These are phyloP conservation scores for Leptopilina myrica DNA, from an alignment of 2,888 invertebrate genomes.

Conservation along the genomic window DNA sequence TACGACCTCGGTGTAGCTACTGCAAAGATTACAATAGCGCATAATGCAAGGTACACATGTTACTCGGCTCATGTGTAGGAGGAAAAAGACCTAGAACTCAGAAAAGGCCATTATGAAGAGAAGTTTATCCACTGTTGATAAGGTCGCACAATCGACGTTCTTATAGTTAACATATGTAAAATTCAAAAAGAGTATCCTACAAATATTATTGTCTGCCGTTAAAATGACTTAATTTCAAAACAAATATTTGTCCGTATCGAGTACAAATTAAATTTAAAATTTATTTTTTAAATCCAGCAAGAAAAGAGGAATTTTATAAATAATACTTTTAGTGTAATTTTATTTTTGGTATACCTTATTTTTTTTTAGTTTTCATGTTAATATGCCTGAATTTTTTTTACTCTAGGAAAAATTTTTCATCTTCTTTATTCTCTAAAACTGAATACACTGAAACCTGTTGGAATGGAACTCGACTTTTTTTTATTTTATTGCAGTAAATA, in stretches of 20 bases:
- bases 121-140: slow-evolving; percentile 30
- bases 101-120: slow-evolving; percentile 14
- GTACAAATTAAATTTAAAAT: background rate
- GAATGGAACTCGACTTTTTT: too few species aligned
- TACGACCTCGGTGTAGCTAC: slow-evolving; percentile 19
- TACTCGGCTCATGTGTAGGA: background rate
- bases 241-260: background rate
- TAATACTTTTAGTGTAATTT: too few species aligned
- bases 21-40: slow-evolving; percentile 32
- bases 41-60: slow-evolving; percentile 8
- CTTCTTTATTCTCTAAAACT: too few species aligned
- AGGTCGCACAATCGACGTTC: background rate
- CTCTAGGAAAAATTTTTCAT: too few species aligned
- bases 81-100: slow-evolving; percentile 32
- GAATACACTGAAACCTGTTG: too few species aligned
- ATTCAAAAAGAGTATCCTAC: background rate
- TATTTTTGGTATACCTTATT: too few species aligned
- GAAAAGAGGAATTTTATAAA: too few species aligned
- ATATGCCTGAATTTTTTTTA: too few species aligned
- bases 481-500: too few species aligned
- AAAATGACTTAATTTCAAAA: background rate
- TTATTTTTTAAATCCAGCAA: background rate
- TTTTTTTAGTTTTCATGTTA: too few species aligned
- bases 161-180: background rate
- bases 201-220: background rate